A percentile compares a stretch with the other conserved stretches of the same genome.
phyloP scores from a whole-genome alignment of 1,140 invertebrate species.

The Gryllus bimaculatus region DNA sequence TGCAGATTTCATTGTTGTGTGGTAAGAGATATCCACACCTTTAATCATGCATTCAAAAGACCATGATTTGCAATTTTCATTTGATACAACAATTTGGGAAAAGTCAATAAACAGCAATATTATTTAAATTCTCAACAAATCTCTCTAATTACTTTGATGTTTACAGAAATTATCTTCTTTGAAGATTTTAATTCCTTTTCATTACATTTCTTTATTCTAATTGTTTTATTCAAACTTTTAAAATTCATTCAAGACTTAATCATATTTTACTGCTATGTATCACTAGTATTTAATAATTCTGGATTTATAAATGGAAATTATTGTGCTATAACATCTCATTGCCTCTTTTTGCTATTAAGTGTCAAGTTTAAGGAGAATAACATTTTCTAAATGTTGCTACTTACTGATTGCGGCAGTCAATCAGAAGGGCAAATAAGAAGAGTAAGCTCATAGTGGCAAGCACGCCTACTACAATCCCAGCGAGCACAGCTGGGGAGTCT shows the following conservation, averaged over 20 bases:
- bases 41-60: neutral
- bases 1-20: no score
- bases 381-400: slow-evolving; percentile 24
- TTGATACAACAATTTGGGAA: neutral
- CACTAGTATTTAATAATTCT: no score
- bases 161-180: no score
- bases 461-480: slow-evolving; percentile 42
- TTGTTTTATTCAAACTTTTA: neutral
- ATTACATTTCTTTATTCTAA: neutral
- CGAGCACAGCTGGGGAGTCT: slow-evolving; percentile 28
- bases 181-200: no score
- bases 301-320: no score
- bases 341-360: neutral
- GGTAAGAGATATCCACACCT: neutral
- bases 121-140: neutral
- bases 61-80: neutral
- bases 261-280: neutral
- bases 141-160: neutral
- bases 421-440: slow-evolving; percentile 48
- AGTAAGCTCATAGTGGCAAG: slow-evolving; percentile 43
- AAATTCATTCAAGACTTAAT: neutral
- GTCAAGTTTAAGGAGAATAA: neutral
- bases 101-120: neutral
- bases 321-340: no score
- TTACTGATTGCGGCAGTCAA: slow-evolving; percentile 44